phyloP scores from a whole-genome alignment of 1,140 invertebrate genomes.

The Bombus sibiricus region DNA sequence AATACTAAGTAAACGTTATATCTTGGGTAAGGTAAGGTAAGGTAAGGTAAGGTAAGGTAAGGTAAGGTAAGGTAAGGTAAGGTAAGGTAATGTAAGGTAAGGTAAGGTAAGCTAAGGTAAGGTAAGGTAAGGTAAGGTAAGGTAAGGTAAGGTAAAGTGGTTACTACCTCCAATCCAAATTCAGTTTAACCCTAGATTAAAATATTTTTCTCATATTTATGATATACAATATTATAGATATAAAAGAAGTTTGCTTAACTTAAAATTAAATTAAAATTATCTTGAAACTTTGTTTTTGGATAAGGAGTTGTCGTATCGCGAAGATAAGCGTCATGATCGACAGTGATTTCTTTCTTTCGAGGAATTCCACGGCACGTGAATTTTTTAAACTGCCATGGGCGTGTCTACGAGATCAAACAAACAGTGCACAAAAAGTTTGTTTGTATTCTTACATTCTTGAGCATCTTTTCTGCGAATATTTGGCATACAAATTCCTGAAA shows the following conservation, averaged over 20 bases:
- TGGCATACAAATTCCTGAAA: background rate
- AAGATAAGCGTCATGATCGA: constrained; percentile 12
- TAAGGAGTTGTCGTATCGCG: background rate
- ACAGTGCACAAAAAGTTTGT: background rate
- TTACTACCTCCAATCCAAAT: background rate
- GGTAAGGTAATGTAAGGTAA: too few species aligned
- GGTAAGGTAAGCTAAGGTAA: too few species aligned
- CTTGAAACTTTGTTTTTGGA: background rate
- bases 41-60: too few species aligned
- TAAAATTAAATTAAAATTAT: background rate
- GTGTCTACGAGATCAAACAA: background rate
- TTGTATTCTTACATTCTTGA: background rate
- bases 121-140: too few species aligned
- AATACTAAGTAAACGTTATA: background rate
- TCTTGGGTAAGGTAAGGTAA: too few species aligned
- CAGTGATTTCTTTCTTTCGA: background rate
- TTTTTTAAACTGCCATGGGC: background rate
- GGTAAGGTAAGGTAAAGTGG: too few species aligned
- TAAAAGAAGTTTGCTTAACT: background rate
- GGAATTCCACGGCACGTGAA: background rate
- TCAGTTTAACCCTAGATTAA: background rate
- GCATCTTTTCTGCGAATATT: background rate
- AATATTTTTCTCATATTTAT: too few species aligned
- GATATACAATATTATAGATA: background rate
- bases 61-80: too few species aligned